A percentile compares a stretch with the other conserved stretches of the same genome.
These are phyloP conservation scores for Imbricaverruca yamaguchii DNA, from an alignment of 2,888 invertebrate genomes.

Conservation along the genomic window DNA sequence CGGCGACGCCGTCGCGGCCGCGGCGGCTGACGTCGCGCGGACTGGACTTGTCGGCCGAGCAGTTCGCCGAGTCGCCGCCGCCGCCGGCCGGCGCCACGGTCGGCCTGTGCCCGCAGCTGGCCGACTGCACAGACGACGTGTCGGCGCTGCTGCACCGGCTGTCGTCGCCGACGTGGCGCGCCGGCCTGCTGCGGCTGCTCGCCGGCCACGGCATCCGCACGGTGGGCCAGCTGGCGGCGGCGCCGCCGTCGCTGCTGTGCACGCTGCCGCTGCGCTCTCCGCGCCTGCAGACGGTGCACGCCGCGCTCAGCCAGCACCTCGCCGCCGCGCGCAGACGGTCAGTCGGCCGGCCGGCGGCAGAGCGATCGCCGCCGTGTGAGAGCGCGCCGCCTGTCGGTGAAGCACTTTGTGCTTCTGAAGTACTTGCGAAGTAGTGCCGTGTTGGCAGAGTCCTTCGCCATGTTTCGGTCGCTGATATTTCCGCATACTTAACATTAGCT, in stretches of 20 bases:
- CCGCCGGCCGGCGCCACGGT: background rate
- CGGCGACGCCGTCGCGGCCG: slow-evolving; percentile 14
- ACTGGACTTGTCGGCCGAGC: background rate
- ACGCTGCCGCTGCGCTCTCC: slow-evolving; percentile 23
- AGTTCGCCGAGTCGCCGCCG: slow-evolving; percentile 8
- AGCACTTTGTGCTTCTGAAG: no score
- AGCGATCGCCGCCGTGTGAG: no score
- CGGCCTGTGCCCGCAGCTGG: slow-evolving; percentile 23
- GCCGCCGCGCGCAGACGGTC: background rate
- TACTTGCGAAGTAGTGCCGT: no score
- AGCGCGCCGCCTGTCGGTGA: no score
- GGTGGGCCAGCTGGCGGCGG: slow-evolving; percentile 23
- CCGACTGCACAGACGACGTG: slow-evolving; percentile 12
- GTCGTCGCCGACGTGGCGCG: slow-evolving; percentile 1
- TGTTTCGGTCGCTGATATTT: no score
- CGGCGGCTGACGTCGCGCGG: background rate
- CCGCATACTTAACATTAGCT: no score
- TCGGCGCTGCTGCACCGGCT: slow-evolving; percentile 19
- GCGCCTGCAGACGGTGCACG: background rate
- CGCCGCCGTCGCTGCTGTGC: slow-evolving; percentile 11
- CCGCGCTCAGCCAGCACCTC: background rate
- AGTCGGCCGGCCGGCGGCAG: background rate
- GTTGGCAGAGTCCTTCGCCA: no score
- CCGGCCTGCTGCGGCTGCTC: slow-evolving; percentile 22
- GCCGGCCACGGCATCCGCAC: slow-evolving; percentile 6